Evolutionary conservation across 1,140 invertebrate genomes (phyloP).

Genomic region (Ceratina australensis): DNA sequence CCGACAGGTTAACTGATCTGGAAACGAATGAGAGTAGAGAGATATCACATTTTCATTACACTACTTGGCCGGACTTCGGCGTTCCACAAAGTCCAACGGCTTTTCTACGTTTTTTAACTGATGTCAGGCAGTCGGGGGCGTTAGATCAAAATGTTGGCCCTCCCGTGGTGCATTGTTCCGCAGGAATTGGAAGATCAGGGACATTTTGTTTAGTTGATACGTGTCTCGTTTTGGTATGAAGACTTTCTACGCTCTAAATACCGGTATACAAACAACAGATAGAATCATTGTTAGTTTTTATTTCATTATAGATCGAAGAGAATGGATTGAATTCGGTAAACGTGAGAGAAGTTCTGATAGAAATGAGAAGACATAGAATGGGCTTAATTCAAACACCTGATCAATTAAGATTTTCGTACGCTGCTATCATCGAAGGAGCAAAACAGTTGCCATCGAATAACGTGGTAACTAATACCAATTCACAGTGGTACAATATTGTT

Average conservation of each 20-base stretch:
- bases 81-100: slow-evolving; percentile 94
- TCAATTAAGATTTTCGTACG: slow-evolving; percentile 96
- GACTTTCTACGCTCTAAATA: neutral
- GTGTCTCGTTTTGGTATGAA: slow-evolving; percentile 89
- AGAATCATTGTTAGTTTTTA: neutral
- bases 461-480: slow-evolving; percentile 75
- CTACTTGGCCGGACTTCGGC: slow-evolving; percentile 99
- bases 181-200: slow-evolving; percentile 97
- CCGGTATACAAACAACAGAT: neutral
- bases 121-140: slow-evolving; percentile 89
- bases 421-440: slow-evolving; percentile 94
- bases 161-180: slow-evolving; percentile 95
- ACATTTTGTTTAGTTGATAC: slow-evolving; percentile 98
- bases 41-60: slow-evolving; percentile 96
- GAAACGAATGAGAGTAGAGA: slow-evolving; percentile 85
- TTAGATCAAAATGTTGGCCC: slow-evolving; percentile 89
- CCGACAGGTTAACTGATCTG: slow-evolving; percentile 84
- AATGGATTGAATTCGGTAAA: slow-evolving; percentile 86
- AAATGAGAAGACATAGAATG: slow-evolving; percentile 95
- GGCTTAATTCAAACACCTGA: slow-evolving; percentile 97
- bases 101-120: slow-evolving; percentile 92
- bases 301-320: slow-evolving; percentile 85
- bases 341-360: slow-evolving; percentile 88
- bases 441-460: slow-evolving; percentile 81
- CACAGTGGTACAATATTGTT: slow-evolving; percentile 73